These are phyloP conservation scores for Carduelis carduelis DNA, from an alignment of 2,797 vertebrate species.

Conservation along the genomic window DNA sequence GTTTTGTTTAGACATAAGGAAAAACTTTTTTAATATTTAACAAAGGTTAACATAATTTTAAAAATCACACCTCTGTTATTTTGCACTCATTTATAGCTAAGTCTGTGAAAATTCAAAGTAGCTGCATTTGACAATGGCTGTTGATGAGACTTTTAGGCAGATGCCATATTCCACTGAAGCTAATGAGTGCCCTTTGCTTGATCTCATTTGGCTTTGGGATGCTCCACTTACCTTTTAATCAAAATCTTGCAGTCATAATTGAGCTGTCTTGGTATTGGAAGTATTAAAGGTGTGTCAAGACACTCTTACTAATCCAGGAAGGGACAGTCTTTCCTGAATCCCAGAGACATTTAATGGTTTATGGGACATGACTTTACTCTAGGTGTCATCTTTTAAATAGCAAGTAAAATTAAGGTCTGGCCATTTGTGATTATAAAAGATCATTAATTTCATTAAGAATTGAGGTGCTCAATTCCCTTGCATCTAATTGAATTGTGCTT, in stretches of 20 bases:
- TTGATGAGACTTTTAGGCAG: neutral
- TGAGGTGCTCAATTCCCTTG: conserved; percentile 61
- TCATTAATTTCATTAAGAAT: conserved; percentile 68
- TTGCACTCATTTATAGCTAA: neutral
- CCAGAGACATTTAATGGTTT: conserved; percentile 54
- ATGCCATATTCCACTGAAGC: neutral
- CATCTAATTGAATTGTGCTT: conserved; percentile 67
- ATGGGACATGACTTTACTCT: conserved; percentile 63
- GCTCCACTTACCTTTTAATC: conserved; percentile 64
- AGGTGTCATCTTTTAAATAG: conserved; percentile 68
- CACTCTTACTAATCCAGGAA: conserved; percentile 32
- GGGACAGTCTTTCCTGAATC: conserved; percentile 53
- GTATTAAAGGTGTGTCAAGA: conserved; percentile 54
- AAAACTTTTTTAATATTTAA: neutral
- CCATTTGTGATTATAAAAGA: conserved; percentile 64
- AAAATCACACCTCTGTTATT: neutral
- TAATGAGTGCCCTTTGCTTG: neutral
- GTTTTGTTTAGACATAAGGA: neutral
- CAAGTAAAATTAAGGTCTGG: conserved; percentile 68
- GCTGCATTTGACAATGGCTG: neutral
- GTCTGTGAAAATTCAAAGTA: neutral
- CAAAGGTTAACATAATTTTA: neutral
- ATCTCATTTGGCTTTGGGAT: conserved; percentile 54
- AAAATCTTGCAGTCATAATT: conserved; percentile 56
- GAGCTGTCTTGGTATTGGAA: conserved; percentile 59